Evolutionary conservation across 2,797 vertebrate genomes (phyloP).

Genomic region (Discoglossus pictus): DNA sequence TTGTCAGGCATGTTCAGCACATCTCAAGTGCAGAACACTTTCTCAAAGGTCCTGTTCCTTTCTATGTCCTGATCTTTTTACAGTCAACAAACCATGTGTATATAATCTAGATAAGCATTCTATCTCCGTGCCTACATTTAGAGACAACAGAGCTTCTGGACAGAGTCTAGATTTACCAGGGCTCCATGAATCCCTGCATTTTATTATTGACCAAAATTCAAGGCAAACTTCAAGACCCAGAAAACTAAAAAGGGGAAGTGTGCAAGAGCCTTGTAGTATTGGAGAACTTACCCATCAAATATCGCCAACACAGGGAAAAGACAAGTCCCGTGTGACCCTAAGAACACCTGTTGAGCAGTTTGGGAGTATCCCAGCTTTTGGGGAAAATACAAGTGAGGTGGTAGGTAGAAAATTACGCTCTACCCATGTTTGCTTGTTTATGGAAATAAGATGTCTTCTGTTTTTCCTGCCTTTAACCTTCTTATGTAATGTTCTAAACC

Average conservation of each 20-base stretch:
- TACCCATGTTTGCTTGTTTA: neutral
- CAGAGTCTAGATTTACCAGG: constrained; percentile 34
- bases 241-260: neutral
- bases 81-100: neutral
- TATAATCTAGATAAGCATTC: neutral
- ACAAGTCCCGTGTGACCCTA: too few species aligned
- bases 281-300: fast-evolving
- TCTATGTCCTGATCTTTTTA: neutral
- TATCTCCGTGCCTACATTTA: neutral
- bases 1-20: neutral
- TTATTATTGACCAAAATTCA: constrained; percentile 27
- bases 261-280: fast-evolving
- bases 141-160: neutral
- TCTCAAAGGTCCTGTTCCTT: neutral
- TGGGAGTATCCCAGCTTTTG: constrained; percentile 2
- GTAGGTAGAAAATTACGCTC: constrained; percentile 33
- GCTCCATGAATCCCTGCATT: constrained; percentile 17
- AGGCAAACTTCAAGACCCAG: neutral
- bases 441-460: constrained; percentile 16
- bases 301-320: too few species aligned
- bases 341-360: neutral
- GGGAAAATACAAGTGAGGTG: constrained; percentile 7
- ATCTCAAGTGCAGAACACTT: neutral
- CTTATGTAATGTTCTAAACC: neutral
- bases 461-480: too few species aligned